Conservation (phyloP, 2,888 invertebrate genomes). For the Epistrophe grossulariae region DNA sequence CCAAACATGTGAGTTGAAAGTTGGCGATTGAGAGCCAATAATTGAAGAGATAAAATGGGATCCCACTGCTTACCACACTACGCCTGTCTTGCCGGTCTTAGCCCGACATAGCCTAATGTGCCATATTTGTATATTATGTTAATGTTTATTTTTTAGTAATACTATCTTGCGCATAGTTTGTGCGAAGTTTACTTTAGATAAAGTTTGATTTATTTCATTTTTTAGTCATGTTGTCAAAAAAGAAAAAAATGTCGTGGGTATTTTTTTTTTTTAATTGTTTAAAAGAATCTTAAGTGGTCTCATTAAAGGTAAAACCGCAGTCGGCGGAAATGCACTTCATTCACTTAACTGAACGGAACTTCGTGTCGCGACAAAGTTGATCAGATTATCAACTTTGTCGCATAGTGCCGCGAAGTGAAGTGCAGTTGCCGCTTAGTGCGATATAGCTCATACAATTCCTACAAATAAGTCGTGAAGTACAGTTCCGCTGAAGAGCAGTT, state of each 20-base stretch:
- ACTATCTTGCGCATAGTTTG: conserved; percentile 55
- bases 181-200: conserved; percentile 50
- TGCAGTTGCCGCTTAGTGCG: too few relatives aligned
- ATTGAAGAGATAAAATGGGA: background rate
- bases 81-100: background rate
- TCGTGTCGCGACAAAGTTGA: too few relatives aligned
- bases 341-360: too few relatives aligned
- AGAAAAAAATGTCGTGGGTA: background rate
- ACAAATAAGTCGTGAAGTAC: too few relatives aligned
- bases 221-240: background rate
- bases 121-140: background rate
- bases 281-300: background rate
- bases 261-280: background rate
- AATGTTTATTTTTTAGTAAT: conserved; percentile 3
- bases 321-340: too few relatives aligned
- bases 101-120: background rate
- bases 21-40: background rate
- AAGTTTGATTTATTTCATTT: conserved; percentile 22
- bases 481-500: too few relatives aligned
- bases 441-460: too few relatives aligned
- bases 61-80: background rate
- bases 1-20: background rate
- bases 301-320: too few relatives aligned
- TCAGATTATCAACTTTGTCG: too few relatives aligned
- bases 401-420: too few relatives aligned